A percentile compares a stretch with the other conserved stretches of the same genome.
phyloP scores from a whole-genome alignment of 1,140 invertebrate species.

The Meloidogyne hapla region DNA sequence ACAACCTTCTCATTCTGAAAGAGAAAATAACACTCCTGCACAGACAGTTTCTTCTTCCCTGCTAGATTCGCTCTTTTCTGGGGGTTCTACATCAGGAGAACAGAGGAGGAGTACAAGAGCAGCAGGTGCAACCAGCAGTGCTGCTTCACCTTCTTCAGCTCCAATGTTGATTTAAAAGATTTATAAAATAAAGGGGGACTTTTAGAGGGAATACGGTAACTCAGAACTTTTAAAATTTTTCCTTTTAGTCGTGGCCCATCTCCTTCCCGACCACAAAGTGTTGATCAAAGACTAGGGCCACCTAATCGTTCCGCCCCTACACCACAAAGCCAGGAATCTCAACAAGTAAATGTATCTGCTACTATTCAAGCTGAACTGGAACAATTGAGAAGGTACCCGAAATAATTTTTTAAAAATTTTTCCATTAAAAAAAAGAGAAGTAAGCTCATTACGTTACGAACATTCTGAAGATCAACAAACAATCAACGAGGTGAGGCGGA shows the following conservation, averaged over 20 bases:
- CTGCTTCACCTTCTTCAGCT: background rate
- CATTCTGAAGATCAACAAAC: conserved; percentile 40
- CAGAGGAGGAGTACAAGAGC: background rate
- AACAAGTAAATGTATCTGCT: background rate
- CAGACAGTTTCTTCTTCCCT: conserved; percentile 6
- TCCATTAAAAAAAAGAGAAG: conserved; percentile 27
- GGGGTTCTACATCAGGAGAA: background rate
- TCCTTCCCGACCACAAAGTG: background rate
- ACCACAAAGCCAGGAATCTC: background rate
- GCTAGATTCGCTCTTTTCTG: conserved; percentile 28
- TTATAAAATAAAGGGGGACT: too few species aligned
- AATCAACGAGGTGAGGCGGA: conserved; percentile 28
- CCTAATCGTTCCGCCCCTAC: background rate
- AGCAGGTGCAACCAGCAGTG: background rate
- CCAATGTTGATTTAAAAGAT: too few species aligned
- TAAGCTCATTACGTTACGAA: conserved; percentile 39
- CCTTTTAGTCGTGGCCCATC: background rate
- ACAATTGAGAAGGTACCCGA: conserved; percentile 22
- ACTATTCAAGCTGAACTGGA: conserved; percentile 33
- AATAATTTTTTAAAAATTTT: too few species aligned
- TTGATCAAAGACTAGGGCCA: background rate
- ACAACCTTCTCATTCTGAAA: background rate
- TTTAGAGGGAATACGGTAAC: background rate
- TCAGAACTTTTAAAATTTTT: background rate
- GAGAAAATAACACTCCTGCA: background rate